These are phyloP conservation scores for Bombus picipes DNA, from an alignment of 1,140 invertebrate species.

Conservation along the genomic window DNA sequence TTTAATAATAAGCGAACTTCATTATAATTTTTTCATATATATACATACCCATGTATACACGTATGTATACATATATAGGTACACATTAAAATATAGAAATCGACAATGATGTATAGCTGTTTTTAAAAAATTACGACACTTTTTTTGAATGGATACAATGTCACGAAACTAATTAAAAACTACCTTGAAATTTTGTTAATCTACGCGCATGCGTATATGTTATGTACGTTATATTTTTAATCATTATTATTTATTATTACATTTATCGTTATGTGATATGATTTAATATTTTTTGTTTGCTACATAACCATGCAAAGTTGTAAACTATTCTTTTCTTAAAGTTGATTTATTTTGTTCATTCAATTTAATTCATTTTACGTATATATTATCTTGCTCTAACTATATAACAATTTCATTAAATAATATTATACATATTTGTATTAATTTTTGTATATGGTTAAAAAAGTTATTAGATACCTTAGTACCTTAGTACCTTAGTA, in stretches of 20 bases:
- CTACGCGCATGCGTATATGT: not conserved
- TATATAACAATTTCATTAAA: not conserved
- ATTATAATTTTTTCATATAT: constrained; percentile 17
- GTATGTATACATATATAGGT: not conserved
- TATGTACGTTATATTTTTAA: constrained; percentile 9
- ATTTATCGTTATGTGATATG: not conserved
- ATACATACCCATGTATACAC: not conserved
- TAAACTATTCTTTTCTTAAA: not conserved
- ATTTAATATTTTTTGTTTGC: no score
- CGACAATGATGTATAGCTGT: constrained; percentile 5
- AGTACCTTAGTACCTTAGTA: no score
- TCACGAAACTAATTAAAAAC: constrained; percentile 36
- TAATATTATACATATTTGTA: not conserved
- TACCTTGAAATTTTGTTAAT: constrained; percentile 34
- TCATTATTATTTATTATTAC: not conserved
- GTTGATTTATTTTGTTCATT: not conserved
- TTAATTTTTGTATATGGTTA: not conserved
- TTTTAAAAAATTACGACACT: constrained; percentile 17
- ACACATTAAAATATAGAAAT: not conserved
- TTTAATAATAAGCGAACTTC: not conserved
- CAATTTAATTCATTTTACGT: not conserved
- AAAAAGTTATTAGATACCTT: not conserved
- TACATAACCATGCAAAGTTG: no score
- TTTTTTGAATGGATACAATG: constrained; percentile 25
- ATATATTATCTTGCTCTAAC: not conserved